Percentiles rank a stretch among this genome's conserved stretches.
phyloP scores from a whole-genome alignment of 2,113 vertebrate species.

The Lichenostomus cassidix region DNA sequence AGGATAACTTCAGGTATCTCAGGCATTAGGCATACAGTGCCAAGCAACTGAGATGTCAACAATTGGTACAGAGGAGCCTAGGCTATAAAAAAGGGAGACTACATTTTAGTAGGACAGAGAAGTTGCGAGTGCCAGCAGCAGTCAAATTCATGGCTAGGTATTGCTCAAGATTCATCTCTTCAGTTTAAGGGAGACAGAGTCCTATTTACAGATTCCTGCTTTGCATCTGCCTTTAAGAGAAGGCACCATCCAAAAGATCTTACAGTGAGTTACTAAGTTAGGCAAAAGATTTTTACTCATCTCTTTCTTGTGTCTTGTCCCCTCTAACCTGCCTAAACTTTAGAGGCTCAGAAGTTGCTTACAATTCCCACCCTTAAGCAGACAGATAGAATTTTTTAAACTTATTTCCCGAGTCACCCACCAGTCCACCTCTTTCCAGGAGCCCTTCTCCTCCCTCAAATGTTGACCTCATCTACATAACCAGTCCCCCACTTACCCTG shows the following conservation, averaged over 20 bases:
- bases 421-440: neutral
- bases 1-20: neutral
- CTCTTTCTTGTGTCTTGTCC: neutral
- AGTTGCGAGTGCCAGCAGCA: neutral
- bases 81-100: neutral
- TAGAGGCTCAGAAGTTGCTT: neutral
- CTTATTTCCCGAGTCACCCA: neutral
- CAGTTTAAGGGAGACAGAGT: neutral
- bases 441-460: neutral
- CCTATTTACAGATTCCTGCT: neutral
- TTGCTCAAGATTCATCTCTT: neutral
- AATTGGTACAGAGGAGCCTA: neutral
- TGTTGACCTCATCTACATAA: neutral
- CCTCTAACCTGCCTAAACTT: neutral
- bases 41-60: neutral
- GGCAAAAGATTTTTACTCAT: neutral
- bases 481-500: conserved; percentile 83
- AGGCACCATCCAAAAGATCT: neutral
- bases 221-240: neutral
- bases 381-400: neutral
- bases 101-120: neutral
- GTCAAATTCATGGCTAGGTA: neutral
- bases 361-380: neutral
- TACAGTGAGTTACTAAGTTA: neutral
- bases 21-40: neutral